Evolutionary conservation across 2,797 vertebrate genomes (phyloP), one percentile per base, ranked within the genome.

Genomic region (Gobio occitaniae): DNA sequence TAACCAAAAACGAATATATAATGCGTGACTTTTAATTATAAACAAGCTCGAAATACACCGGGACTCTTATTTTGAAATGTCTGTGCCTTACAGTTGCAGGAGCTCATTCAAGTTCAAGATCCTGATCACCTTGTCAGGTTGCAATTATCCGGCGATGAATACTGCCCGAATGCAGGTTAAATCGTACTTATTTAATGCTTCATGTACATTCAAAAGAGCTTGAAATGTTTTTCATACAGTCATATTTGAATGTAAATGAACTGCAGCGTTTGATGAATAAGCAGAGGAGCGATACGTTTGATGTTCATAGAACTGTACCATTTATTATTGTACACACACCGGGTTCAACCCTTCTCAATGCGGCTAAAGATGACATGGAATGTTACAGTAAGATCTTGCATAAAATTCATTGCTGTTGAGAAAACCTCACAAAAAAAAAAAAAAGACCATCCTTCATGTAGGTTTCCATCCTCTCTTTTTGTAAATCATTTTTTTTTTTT

Each of bases 241-340:
- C 3, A 19, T 74, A 17, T 17, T 38, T 76, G 11, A 41, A n/a
- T 1, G 17, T 36, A 13, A 17, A 76, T 38, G 2, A 36, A 32
- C 71, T 17, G 36, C 59, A 47, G 8, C 2, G 8, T 78, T 4
- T 21, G 12, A 21, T 41, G 6, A 80, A 74, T 17, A 61, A 61
- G 10, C 77, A 87, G 76, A 56, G 32, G 36, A 48, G 38, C 69
- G 36, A 54, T 87, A 72, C n/a, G 32, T 80, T 70, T 61, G 54
- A 93, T 95, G 96, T 96, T 95, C 95, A 96, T 95, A 97, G 96
- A 98, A 97, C 93, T 96, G 96, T 97, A 96, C 93, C 95, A 96
- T 99, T 99, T 99, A 99, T 99, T 99, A 99, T 99, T 99, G 96
- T 97, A 97, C 94, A 97, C 95, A 95, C 92, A 97, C 95, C 56